Evolutionary conservation across 1,140 invertebrate species (phyloP), one percentile per base, ranked within the genome.

Genomic region (Hypothenemus hampei): DNA sequence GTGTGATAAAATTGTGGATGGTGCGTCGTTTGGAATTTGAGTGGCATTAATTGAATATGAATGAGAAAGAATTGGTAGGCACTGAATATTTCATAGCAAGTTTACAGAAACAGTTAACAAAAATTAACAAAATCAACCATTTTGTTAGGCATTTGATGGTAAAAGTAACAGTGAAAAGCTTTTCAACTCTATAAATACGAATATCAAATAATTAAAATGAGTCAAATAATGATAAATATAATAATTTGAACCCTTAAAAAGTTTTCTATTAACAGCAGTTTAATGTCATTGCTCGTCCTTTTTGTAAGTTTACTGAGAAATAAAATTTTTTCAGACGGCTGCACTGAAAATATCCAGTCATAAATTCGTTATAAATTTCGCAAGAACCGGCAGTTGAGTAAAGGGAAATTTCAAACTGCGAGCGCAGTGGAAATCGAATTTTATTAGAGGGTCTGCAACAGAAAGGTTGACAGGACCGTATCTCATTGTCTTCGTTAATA

Each of bases 281-380:
- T 55, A 55, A 55, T 55, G 43, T n/a, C n/a, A 44, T 19, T 13
- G 45, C 40, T 47, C 52, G 44, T 43, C 52, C 43, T 43, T 55
- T 55, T 55, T 44, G 11, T 13, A 18, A 36, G 31, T 37, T 48
- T 44, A 20, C 40, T 24, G 13, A 18, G 15, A 47, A 46, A 55
- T 47, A 40, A 39, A n/a, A 47, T 47, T 55, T 47, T 55, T 55
- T 55, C 52, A 33, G 43, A 16, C 43, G 35, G 35, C 23, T 55
- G 52, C 43, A 47, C 43, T 23, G 26, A 46, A 55, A 55, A 55
- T 22, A 19, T 55, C 52, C 52, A 55, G 52, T 48, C 52, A 44
- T 55, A 55, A 54, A 54, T 45, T 54, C 35, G 51, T 45, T 46
- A 54, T 36, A 54, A 54, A 45, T 54, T 54, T 21, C 33, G 18